Conservation (phyloP, 2,113 vertebrate species). For the Ariopsis seemanni region DNA sequence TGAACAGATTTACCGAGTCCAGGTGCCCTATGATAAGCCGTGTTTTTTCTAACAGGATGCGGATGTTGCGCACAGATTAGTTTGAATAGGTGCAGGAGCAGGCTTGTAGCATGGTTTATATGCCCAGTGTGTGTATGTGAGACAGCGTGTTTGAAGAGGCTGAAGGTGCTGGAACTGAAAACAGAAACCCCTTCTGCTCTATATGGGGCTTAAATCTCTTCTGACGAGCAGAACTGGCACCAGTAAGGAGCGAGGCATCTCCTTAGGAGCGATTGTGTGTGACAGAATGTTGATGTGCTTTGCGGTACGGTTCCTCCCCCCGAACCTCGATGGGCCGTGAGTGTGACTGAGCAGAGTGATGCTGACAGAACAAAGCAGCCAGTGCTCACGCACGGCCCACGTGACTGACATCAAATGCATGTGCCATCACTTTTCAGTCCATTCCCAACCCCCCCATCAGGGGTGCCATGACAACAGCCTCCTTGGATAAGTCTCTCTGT, state of each 20-base stretch:
- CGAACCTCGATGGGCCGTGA: not conserved
- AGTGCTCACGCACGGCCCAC: slow-evolving; percentile 14
- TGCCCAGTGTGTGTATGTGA: not conserved
- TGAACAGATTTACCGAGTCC: no score
- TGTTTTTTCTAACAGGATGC: not conserved
- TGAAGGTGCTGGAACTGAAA: not conserved
- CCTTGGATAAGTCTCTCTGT: slow-evolving; percentile 28
- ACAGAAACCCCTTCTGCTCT: not conserved
- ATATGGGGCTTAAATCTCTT: slow-evolving; percentile 16
- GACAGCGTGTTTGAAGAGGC: not conserved
- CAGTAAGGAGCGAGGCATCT: not conserved
- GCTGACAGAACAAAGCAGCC: slow-evolving; percentile 49
- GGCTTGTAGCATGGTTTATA: not conserved
- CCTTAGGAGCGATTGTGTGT: slow-evolving; percentile 8
- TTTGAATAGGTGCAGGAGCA: not conserved
- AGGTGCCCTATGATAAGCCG: not conserved
- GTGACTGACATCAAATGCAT: slow-evolving; percentile 41
- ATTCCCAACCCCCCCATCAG: slow-evolving; percentile 27
- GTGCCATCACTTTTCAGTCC: slow-evolving; percentile 34
- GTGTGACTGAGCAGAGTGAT: slow-evolving; percentile 42
- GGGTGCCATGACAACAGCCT: slow-evolving; percentile 46
- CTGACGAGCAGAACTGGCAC: slow-evolving; percentile 11
- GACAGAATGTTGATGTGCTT: slow-evolving; percentile 53
- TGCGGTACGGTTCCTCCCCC: slow-evolving; percentile 46
- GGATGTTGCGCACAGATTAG: not conserved